These are phyloP conservation scores for Neolamprologus ventralis DNA, from an alignment of 2,113 vertebrate species.

Conservation along the genomic window DNA sequence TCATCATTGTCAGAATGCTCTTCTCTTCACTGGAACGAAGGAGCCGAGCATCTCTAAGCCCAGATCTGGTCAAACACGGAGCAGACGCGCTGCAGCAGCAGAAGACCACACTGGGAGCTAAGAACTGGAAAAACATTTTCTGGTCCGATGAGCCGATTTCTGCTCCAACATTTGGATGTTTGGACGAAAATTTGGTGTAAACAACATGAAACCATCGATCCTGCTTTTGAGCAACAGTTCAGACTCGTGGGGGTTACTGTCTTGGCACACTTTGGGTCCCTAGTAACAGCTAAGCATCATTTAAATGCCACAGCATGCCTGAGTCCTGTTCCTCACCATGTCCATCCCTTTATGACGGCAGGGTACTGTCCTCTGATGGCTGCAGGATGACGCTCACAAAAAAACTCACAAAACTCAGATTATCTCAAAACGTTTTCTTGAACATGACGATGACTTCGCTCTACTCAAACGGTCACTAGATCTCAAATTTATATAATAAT, in stretches of 20 bases:
- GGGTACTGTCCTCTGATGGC: background rate
- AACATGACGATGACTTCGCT: background rate
- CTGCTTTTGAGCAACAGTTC: background rate
- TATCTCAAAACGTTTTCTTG: accelerated
- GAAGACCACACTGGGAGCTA: background rate
- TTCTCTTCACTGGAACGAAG: accelerated
- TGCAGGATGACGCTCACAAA: accelerated
- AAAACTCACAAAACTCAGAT: background rate
- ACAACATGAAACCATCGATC: accelerated
- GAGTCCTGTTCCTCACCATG: background rate
- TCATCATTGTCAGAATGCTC: background rate
- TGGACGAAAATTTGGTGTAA: accelerated
- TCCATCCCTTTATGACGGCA: accelerated
- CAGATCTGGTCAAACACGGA: background rate
- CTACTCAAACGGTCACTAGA: background rate
- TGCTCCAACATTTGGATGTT: background rate
- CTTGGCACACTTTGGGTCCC: background rate
- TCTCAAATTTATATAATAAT: accelerated
- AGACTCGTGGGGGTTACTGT: background rate
- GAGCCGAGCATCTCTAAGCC: background rate
- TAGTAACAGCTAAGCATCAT: background rate
- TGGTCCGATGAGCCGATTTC: background rate
- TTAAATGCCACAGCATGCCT: background rate
- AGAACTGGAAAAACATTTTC: background rate
- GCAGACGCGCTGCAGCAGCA: background rate